phyloP scores from a whole-genome alignment of 2,888 invertebrate genomes.

The Synanthedon formicaeformis region DNA sequence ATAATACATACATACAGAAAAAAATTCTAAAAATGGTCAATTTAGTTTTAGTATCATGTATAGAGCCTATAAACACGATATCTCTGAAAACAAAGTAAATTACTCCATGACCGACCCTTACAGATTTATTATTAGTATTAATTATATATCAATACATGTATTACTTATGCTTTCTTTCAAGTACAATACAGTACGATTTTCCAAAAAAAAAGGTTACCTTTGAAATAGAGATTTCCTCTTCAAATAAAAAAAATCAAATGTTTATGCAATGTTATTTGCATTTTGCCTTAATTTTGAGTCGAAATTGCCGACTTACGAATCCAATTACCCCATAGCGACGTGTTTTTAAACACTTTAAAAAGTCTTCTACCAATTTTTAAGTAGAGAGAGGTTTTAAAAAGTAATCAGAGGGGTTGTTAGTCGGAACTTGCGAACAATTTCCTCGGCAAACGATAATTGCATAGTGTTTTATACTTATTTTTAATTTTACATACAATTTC shows the following conservation, averaged over 20 bases:
- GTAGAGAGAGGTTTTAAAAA: slow-evolving; percentile 51
- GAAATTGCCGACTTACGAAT: slow-evolving; percentile 38
- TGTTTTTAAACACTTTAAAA: slow-evolving; percentile 34
- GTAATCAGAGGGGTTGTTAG: slow-evolving; percentile 55
- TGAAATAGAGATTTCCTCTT: background rate
- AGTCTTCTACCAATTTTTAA: slow-evolving; percentile 47
- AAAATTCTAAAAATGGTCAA: too few species aligned
- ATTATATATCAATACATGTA: too few species aligned
- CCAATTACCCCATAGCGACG: slow-evolving; percentile 50
- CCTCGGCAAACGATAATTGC: background rate
- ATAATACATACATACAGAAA: too few species aligned
- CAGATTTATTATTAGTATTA: too few species aligned
- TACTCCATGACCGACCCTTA: too few species aligned
- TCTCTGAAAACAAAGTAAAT: too few species aligned
- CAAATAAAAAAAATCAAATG: slow-evolving; percentile 22
- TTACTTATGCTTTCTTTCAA: too few species aligned
- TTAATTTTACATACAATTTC: background rate
- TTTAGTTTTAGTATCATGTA: too few species aligned
- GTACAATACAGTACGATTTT: too few species aligned
- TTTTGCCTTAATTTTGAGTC: slow-evolving; percentile 18
- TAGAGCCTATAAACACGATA: too few species aligned
- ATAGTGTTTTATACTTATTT: background rate
- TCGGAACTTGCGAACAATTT: slow-evolving; percentile 12
- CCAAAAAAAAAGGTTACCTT: too few species aligned
- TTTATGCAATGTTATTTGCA: slow-evolving; percentile 29